Evolutionary conservation across 2,113 vertebrate species (phyloP).

Genomic region (Mustela nigripes): DNA sequence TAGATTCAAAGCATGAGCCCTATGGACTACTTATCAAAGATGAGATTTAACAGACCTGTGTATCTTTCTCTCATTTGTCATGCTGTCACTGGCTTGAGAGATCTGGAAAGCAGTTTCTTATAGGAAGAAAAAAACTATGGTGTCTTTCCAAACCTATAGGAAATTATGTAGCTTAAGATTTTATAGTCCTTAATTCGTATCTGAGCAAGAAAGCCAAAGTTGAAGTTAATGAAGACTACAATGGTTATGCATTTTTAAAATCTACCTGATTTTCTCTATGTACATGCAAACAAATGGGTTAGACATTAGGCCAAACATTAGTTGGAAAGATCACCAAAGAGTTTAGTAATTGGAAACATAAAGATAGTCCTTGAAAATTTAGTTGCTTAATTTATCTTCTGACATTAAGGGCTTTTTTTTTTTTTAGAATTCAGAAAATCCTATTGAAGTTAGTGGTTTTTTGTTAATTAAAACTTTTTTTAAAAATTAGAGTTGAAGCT

Average conservation of each 20-base stretch:
- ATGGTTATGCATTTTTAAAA: neutral
- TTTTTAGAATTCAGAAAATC: neutral
- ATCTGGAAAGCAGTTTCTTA: conserved; percentile 56
- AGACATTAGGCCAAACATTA: neutral
- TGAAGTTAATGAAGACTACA: neutral
- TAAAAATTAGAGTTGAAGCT: neutral
- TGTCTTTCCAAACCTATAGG: neutral
- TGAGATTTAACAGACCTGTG: conserved; percentile 75
- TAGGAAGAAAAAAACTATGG: neutral
- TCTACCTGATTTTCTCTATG: neutral
- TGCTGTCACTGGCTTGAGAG: conserved; percentile 82
- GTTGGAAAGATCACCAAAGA: neutral
- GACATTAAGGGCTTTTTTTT: neutral
- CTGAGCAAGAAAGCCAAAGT: neutral
- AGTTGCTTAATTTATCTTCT: neutral
- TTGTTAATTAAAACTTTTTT: neutral
- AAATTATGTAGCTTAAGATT: neutral
- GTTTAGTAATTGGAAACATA: neutral
- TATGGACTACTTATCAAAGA: conserved; percentile 81
- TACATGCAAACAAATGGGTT: neutral
- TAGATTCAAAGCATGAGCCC: conserved; percentile 76
- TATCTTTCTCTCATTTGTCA: conserved; percentile 84
- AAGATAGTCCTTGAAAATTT: neutral
- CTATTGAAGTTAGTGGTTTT: neutral
- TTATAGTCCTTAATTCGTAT: neutral